phyloP scores from a whole-genome alignment of 1,140 invertebrate genomes.

The Hestina assimilis region DNA sequence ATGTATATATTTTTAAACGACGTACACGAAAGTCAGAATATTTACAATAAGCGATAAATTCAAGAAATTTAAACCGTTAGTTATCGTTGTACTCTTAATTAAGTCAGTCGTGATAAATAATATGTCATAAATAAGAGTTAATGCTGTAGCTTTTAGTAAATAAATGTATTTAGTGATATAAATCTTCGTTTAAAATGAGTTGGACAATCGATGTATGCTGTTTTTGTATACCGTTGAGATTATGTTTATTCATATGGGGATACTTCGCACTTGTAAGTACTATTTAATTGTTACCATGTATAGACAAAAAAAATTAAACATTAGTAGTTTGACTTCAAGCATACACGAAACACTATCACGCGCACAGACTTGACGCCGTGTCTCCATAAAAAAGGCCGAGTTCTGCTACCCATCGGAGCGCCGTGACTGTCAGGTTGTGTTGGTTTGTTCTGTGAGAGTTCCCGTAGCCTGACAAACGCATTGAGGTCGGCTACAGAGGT shows the following conservation, averaged over 20 bases:
- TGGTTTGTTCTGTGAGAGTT: too few species aligned
- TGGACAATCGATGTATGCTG: slow-evolving; percentile 19
- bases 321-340: too few species aligned
- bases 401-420: too few species aligned
- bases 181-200: slow-evolving; percentile 4
- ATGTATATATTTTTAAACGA: not conserved
- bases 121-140: not conserved
- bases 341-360: too few species aligned
- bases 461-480: too few species aligned
- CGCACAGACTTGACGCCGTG: too few species aligned
- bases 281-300: too few species aligned
- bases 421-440: too few species aligned
- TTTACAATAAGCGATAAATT: not conserved
- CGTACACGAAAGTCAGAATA: not conserved
- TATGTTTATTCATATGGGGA: slow-evolving; percentile 20
- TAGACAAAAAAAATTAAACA: too few species aligned
- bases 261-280: slow-evolving; percentile 28
- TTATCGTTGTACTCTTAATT: not conserved
- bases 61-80: not conserved
- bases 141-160: not conserved
- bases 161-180: not conserved
- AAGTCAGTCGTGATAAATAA: not conserved
- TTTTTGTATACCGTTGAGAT: slow-evolving; percentile 24
- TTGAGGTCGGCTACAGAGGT: too few species aligned
- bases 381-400: too few species aligned